Percentiles rank a stretch among this genome's conserved stretches.
Evolutionary conservation across 2,797 vertebrate species (phyloP).

Genomic region (Bucorvus abyssinicus): DNA sequence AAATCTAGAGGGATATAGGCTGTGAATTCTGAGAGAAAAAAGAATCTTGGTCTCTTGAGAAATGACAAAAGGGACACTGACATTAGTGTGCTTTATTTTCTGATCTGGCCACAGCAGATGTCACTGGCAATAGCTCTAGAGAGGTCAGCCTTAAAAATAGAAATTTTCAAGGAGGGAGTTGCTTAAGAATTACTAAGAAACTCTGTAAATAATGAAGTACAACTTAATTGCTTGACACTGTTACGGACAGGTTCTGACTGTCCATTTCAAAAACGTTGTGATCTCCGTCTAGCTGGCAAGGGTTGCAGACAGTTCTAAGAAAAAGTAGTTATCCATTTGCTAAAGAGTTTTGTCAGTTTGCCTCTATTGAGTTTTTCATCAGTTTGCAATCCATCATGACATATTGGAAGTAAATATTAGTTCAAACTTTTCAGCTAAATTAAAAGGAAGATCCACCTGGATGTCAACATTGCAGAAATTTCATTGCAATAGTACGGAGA

Average conservation of each 20-base stretch:
- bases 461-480: not conserved
- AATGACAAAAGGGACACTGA: not conserved
- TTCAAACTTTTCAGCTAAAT: not conserved
- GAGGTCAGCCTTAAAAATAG: not conserved
- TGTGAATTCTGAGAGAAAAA: conserved; percentile 21
- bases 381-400: not conserved
- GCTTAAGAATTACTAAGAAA: not conserved
- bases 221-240: not conserved
- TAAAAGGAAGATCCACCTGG: not conserved
- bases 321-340: not conserved
- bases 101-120: not conserved
- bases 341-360: not conserved
- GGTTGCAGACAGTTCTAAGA: not conserved
- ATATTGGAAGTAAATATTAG: not conserved
- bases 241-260: not conserved
- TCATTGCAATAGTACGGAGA: not conserved
- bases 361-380: not conserved
- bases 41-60: not conserved
- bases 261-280: not conserved
- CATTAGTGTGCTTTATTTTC: not conserved
- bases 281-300: not conserved
- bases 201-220: not conserved
- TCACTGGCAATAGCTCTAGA: not conserved
- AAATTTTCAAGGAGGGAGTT: not conserved
- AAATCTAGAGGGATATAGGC: not conserved